A percentile compares a stretch with the other conserved stretches of the same genome.
Conservation (phyloP, 2,797 vertebrate species). For the Mus caroli region DNA sequence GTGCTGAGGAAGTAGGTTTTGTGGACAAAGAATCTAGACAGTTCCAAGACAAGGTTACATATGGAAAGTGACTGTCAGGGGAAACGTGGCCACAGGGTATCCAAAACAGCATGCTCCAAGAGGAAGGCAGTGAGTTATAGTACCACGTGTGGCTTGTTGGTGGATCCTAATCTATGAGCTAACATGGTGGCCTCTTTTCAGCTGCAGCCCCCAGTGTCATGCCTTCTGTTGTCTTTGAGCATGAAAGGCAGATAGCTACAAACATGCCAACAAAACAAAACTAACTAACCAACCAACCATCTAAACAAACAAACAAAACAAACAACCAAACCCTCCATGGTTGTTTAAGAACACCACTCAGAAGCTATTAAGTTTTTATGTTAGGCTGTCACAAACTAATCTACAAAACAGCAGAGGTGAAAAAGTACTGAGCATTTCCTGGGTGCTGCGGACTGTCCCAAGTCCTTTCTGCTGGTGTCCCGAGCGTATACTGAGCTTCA, state of each 20-base stretch:
- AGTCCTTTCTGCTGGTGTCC: background rate
- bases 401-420: background rate
- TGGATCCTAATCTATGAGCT: background rate
- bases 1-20: background rate
- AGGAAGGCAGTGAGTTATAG: background rate
- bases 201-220: background rate
- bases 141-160: background rate
- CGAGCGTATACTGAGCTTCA: background rate
- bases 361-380: background rate
- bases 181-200: background rate
- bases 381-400: background rate
- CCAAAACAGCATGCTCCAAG: background rate
- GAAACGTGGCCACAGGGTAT: background rate
- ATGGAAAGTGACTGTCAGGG: background rate
- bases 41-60: background rate
- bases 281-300: background rate
- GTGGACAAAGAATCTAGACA: background rate
- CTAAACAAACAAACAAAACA: too few relatives aligned
- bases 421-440: background rate
- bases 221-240: background rate
- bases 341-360: background rate
- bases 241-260: background rate
- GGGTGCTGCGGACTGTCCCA: background rate
- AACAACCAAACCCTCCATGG: background rate
- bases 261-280: background rate